Conservation (phyloP, 37 sponge, comb jelly and placozoan genomes). For the Hexactinellida sp. region DNA sequence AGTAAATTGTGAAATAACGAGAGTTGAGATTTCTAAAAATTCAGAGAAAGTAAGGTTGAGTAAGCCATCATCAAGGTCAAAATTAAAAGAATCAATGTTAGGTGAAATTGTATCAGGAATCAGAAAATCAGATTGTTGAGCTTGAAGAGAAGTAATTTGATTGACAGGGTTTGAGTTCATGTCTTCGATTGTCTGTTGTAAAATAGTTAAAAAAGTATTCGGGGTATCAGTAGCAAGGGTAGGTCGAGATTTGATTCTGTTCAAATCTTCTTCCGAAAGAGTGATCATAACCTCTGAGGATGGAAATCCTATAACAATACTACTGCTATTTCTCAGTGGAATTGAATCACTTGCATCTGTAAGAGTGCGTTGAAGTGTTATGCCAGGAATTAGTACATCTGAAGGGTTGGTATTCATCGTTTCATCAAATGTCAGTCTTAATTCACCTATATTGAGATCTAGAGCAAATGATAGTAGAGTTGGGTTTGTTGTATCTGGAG, state of each 20-base stretch:
- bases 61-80: conserved; percentile 49
- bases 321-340: conserved; percentile 25
- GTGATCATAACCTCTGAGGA: conserved; percentile 27
- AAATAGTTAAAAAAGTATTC: conserved; percentile 54
- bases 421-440: conserved; percentile 52
- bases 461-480: conserved; percentile 11
- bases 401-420: conserved; percentile 38
- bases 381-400: conserved; percentile 15
- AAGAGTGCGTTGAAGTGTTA: conserved; percentile 20
- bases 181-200: background rate
- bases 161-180: conserved; percentile 16
- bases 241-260: conserved; percentile 46
- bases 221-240: conserved; percentile 34
- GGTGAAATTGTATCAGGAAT: conserved; percentile 49
- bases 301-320: background rate
- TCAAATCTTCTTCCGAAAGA: conserved; percentile 60
- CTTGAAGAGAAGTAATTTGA: conserved; percentile 22
- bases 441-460: conserved; percentile 31
- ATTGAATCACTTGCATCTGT: background rate
- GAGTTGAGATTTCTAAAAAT: conserved; percentile 23
- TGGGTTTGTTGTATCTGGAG: background rate
- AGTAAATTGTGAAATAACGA: conserved; percentile 16
- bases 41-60: conserved; percentile 61
- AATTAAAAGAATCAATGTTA: conserved; percentile 39
- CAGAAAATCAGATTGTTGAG: conserved; percentile 25